Conservation (phyloP, 2,797 vertebrate genomes). For the Rallus crepitans region DNA sequence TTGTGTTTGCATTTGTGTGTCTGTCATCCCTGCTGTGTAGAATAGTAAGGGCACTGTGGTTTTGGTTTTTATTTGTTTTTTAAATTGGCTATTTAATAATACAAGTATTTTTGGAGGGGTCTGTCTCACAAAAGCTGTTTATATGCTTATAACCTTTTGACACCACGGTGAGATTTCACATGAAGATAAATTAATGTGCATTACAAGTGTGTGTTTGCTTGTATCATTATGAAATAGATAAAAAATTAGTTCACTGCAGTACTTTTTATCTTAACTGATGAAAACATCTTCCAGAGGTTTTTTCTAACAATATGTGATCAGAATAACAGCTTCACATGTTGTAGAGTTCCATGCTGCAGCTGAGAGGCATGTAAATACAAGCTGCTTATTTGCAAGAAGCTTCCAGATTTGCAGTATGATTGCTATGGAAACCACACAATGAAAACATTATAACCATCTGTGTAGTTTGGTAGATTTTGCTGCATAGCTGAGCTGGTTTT, state of each 20-base stretch:
- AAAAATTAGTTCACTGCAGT: conserved; percentile 54
- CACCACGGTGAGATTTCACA: conserved; percentile 18
- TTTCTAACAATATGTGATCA: conserved; percentile 75
- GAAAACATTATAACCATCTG: conserved; percentile 85
- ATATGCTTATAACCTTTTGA: conserved; percentile 12
- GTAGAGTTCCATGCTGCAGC: conserved; percentile 76
- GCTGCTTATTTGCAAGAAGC: conserved; percentile 85
- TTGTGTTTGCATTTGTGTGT: neutral
- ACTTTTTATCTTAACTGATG: conserved; percentile 67
- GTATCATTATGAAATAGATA: conserved; percentile 38
- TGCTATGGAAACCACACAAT: conserved; percentile 88
- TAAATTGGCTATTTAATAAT: neutral
- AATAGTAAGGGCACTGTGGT: neutral
- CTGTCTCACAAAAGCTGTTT: neutral
- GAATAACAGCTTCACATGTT: conserved; percentile 77
- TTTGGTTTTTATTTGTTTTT: neutral
- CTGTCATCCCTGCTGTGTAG: neutral
- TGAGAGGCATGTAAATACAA: conserved; percentile 85
- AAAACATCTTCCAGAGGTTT: conserved; percentile 71
- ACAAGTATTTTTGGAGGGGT: neutral
- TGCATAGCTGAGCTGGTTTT: conserved; percentile 82
- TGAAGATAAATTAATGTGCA: neutral
- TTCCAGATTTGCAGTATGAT: conserved; percentile 86
- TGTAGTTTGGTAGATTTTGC: conserved; percentile 80
- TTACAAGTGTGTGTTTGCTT: conserved; percentile 18